Conservation (phyloP, 2,797 vertebrate genomes). For the Schizopygopsis pylzovi region DNA sequence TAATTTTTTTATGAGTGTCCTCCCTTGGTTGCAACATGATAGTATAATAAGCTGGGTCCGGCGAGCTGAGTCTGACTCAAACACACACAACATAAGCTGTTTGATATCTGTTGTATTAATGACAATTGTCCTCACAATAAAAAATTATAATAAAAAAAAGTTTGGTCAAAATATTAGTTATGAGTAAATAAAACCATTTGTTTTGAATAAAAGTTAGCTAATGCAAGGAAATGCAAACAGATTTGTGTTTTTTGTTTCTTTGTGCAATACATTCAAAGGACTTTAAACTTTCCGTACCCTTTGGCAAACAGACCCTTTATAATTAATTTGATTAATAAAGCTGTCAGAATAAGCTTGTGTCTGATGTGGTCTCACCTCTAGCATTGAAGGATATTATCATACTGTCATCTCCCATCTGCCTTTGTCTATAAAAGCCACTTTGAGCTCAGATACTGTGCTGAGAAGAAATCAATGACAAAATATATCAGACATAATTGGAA, state of each 20-base stretch:
- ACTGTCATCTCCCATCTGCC: not conserved
- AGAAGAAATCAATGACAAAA: too few relatives aligned
- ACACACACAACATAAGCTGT: slow-evolving; percentile 18
- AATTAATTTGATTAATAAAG: not conserved
- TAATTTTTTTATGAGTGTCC: slow-evolving; percentile 49
- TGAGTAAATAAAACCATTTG: not conserved
- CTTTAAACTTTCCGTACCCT: not conserved
- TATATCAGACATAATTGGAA: not conserved
- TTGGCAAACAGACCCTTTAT: slow-evolving; percentile 7
- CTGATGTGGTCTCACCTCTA: not conserved
- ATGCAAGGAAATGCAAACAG: not conserved
- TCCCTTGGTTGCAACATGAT: slow-evolving; percentile 75
- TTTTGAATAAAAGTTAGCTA: not conserved
- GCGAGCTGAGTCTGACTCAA: slow-evolving; percentile 58
- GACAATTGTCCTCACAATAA: not conserved
- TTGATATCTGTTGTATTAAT: not conserved
- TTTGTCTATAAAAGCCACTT: slow-evolving; percentile 23
- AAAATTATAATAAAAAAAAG: not conserved
- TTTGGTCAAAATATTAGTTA: not conserved
- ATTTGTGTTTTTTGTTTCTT: not conserved
- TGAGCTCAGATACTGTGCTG: slow-evolving; percentile 32
- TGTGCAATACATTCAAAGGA: not conserved
- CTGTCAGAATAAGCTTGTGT: not conserved
- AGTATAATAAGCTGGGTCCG: slow-evolving; percentile 75
- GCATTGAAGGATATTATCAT: not conserved